Conservation (phyloP, 2,797 vertebrate genomes). For the Nyctibius grandis region DNA sequence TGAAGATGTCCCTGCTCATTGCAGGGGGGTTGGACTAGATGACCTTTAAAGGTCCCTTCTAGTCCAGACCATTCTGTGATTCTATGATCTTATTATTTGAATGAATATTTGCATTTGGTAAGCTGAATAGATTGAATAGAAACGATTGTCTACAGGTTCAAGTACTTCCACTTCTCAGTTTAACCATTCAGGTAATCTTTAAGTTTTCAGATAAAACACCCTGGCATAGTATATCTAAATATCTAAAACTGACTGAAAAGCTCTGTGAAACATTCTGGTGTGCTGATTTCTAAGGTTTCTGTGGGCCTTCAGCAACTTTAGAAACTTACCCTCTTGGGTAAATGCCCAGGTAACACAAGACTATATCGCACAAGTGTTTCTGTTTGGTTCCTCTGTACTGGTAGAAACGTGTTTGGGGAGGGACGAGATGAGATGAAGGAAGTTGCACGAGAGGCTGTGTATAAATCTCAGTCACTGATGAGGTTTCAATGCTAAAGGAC, state of each 20-base stretch:
- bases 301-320: neutral
- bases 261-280: neutral
- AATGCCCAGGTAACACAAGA: neutral
- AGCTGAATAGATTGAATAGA: neutral
- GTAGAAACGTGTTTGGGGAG: neutral
- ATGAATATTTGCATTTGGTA: neutral
- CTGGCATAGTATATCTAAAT: neutral
- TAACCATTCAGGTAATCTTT: neutral
- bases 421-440: neutral
- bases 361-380: rapidly evolving
- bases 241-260: neutral
- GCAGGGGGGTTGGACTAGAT: neutral
- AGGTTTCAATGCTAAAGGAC: conserved; percentile 25
- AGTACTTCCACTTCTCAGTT: neutral
- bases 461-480: conserved; percentile 19
- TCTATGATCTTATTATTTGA: neutral
- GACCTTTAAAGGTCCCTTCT: neutral
- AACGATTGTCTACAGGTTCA: neutral
- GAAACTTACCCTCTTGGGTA: rapidly evolving
- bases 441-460: neutral
- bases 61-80: neutral
- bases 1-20: neutral
- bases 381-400: neutral
- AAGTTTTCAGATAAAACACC: neutral
- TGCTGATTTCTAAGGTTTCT: neutral